Percentiles rank a stretch among this genome's conserved stretches.
Evolutionary conservation across 2,113 vertebrate species (phyloP).

Genomic region (Fregetta grallaria): DNA sequence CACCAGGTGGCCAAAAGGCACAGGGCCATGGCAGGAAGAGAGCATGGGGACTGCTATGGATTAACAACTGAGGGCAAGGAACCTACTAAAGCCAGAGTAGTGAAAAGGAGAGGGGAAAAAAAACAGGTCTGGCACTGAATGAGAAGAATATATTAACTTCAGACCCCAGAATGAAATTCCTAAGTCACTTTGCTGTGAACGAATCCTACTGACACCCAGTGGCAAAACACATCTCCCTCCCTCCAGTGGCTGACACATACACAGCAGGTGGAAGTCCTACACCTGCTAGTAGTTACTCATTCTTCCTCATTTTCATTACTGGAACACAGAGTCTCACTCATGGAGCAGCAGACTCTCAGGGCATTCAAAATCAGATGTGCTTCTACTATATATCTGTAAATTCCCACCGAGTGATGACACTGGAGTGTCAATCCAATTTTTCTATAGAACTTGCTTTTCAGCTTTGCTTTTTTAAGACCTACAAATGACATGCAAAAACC

Average conservation of each 20-base stretch:
- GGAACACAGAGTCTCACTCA: neutral
- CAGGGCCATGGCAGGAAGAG: rapidly evolving
- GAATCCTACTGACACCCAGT: neutral
- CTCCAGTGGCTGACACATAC: neutral
- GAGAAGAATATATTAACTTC: neutral
- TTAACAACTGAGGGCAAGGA: neutral
- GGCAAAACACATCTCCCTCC: neutral
- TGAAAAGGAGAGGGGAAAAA: neutral
- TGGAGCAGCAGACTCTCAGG: neutral
- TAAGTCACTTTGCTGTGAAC: neutral
- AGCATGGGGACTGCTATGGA: neutral
- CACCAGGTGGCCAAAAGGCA: neutral
- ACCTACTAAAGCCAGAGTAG: neutral
- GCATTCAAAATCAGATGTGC: neutral
- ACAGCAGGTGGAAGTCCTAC: neutral
- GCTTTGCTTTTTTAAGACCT: slow-evolving; percentile 31
- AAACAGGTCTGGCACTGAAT: neutral
- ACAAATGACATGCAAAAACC: neutral
- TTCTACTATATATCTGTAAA: neutral
- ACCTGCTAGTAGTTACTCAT: neutral
- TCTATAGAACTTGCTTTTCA: neutral
- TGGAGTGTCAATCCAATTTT: neutral
- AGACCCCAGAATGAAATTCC: neutral
- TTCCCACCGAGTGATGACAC: neutral
- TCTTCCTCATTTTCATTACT: neutral